Conservation (phyloP, 2,888 invertebrate species). For the Caenorhabditis sulstoni region DNA sequence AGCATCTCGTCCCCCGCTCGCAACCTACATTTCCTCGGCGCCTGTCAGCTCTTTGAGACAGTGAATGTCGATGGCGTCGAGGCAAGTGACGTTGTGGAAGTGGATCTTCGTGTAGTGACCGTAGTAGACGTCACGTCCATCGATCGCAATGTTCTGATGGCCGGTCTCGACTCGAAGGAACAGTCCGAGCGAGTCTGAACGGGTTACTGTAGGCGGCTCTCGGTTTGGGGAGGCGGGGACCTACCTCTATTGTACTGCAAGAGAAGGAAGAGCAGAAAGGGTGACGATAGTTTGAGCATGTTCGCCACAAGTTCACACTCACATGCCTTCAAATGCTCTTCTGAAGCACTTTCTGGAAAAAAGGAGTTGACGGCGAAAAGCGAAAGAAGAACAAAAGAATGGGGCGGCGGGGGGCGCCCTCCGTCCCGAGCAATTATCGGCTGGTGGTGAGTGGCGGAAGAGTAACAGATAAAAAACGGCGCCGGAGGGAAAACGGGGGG, state of each 20-base stretch:
- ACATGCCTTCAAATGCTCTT: constrained; percentile 24
- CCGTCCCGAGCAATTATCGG: constrained; percentile 4
- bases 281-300: constrained; percentile 8
- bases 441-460: constrained; percentile 42
- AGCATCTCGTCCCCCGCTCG: constrained; percentile 6
- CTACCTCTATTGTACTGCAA: constrained; percentile 42
- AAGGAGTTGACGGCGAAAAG: constrained; percentile 13
- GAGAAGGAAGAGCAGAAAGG: background rate
- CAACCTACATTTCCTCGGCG: constrained; percentile 69
- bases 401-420: background rate
- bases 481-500: constrained; percentile 5
- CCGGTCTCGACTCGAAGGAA: constrained; percentile 68
- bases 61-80: constrained; percentile 61
- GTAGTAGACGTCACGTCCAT: constrained; percentile 66
- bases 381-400: constrained; percentile 26
- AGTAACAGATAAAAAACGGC: constrained; percentile 56
- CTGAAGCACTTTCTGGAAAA: constrained; percentile 18
- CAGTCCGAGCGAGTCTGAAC: constrained; percentile 41
- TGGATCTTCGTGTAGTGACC: constrained; percentile 67
- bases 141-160: constrained; percentile 66
- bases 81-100: constrained; percentile 65
- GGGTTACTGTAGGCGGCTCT: background rate
- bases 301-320: constrained; percentile 6
- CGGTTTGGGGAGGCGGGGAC: no score
- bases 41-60: constrained; percentile 67